These are phyloP conservation scores for Holothuria glaberrima DNA, from an alignment of 35 echinoderm and acorn worm genomes.

Conservation along the genomic window DNA sequence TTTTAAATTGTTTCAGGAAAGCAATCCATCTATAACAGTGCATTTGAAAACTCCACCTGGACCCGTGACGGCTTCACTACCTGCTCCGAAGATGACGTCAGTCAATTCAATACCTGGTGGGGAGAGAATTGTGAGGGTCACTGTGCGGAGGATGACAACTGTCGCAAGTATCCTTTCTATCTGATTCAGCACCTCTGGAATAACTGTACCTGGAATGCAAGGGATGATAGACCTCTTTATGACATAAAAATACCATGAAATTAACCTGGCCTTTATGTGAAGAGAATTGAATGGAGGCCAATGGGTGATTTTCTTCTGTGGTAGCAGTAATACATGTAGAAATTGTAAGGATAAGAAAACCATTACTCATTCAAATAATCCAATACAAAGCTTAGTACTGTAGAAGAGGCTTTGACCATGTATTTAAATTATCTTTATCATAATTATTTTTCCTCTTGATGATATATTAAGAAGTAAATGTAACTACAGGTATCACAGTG, in stretches of 20 bases:
- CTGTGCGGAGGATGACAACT: constrained; percentile 81
- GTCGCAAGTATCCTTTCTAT: constrained; percentile 73
- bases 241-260: constrained; percentile 67
- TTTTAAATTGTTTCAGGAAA: constrained; percentile 54
- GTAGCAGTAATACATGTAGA: no score
- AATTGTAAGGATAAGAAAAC: no score
- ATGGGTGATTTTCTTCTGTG: no score
- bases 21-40: constrained; percentile 28
- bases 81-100: constrained; percentile 67
- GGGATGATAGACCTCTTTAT: constrained; percentile 64
- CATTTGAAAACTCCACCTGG: constrained; percentile 69
- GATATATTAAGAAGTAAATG: no score
- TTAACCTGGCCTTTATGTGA: no score
- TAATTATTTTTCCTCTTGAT: no score
- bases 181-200: constrained; percentile 91
- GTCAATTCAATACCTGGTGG: constrained; percentile 77
- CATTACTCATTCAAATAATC: no score
- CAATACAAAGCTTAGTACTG: no score
- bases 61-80: constrained; percentile 89
- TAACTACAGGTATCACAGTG: no score
- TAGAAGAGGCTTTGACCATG: no score
- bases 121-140: constrained; percentile 56
- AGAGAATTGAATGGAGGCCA: no score
- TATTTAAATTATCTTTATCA: no score
- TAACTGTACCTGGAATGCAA: constrained; percentile 82